These are phyloP conservation scores for Pseudomyrmex sp. DNA, from an alignment of 1,140 invertebrate genomes.

Conservation along the genomic window DNA sequence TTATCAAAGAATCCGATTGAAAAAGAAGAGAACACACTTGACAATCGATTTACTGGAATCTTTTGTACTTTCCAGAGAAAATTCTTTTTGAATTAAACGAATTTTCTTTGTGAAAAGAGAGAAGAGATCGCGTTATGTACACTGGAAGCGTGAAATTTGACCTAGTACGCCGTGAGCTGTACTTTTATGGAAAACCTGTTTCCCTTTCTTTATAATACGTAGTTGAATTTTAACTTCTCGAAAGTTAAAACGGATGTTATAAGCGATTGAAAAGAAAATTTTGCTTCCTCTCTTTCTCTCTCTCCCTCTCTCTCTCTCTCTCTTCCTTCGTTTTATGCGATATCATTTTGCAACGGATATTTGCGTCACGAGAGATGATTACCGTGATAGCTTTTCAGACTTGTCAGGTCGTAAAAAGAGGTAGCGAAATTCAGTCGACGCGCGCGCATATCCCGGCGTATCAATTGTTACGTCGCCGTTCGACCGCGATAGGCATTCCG, in stretches of 20 bases:
- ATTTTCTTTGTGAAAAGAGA: background rate
- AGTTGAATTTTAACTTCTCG: constrained; percentile 47
- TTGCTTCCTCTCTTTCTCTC: too few species aligned
- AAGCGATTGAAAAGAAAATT: constrained; percentile 2
- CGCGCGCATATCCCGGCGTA: background rate
- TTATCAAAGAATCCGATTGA: too few species aligned
- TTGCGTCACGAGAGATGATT: constrained; percentile 36
- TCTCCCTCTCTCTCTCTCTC: background rate
- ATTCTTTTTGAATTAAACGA: too few species aligned
- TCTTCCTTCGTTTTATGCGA: background rate
- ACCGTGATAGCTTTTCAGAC: constrained; percentile 41
- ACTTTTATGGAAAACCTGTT: background rate
- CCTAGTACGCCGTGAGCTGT: constrained; percentile 4
- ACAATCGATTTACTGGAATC: too few species aligned
- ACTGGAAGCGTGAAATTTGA: constrained; percentile 39
- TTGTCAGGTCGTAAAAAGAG: constrained; percentile 44
- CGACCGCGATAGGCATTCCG: constrained; percentile 7
- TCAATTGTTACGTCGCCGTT: constrained; percentile 37
- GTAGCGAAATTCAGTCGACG: background rate
- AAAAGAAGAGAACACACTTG: too few species aligned
- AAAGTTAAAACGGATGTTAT: constrained; percentile 36
- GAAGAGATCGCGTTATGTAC: constrained; percentile 1
- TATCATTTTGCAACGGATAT: constrained; percentile 39
- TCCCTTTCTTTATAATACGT: constrained; percentile 15
- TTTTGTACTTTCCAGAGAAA: too few species aligned